phyloP scores from a whole-genome alignment of 2,888 invertebrate species.

The Drymonia ruficornis region DNA sequence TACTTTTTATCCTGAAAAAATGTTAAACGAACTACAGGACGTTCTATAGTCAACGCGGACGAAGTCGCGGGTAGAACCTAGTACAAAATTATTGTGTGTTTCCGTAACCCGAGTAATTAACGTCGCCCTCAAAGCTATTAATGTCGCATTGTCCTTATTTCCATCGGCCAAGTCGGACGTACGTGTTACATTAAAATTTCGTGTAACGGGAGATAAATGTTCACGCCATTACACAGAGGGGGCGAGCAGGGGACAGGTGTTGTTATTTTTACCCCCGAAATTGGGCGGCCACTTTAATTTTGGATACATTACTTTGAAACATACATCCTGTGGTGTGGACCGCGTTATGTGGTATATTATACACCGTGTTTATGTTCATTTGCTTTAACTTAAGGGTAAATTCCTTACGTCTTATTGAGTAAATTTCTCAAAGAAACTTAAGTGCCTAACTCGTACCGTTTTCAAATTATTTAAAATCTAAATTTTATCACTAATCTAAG shows the following conservation, averaged over 20 bases:
- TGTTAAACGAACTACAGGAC: no score
- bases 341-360: no score
- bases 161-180: constrained; percentile 11
- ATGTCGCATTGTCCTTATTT: constrained; percentile 27
- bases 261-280: constrained; percentile 67
- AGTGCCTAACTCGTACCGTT: no score
- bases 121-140: constrained; percentile 27
- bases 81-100: not conserved
- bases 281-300: constrained; percentile 70
- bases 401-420: no score
- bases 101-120: constrained; percentile 11
- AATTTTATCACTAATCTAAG: no score
- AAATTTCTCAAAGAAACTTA: no score
- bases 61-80: no score
- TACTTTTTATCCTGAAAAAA: no score
- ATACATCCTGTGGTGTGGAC: constrained; percentile 43
- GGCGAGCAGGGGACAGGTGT: constrained; percentile 57
- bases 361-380: no score
- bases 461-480: no score
- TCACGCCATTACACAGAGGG: constrained; percentile 60
- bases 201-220: constrained; percentile 69
- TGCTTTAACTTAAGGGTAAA: no score
- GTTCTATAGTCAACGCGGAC: no score
- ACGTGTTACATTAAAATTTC: constrained; percentile 65
- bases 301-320: constrained; percentile 63